Evolutionary conservation across 1,140 invertebrate species (phyloP), one percentile per base, ranked within the genome.

Genomic region (Drosophila obscura): DNA sequence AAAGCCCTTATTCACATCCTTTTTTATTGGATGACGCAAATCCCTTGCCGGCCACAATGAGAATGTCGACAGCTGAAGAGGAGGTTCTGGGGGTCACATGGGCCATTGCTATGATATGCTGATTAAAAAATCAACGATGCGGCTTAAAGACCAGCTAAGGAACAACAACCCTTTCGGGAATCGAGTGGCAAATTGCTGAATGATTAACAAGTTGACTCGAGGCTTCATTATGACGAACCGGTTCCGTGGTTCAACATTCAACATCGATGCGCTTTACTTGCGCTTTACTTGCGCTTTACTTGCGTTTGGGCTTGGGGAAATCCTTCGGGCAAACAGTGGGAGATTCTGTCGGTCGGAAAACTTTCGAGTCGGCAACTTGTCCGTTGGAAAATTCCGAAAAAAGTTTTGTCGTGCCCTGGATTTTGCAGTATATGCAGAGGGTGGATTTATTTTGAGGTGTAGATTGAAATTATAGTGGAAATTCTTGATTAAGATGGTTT

Each of bases 151-250:
- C 35, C 35, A 52, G 35, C 16, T 6, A 46, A 59, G 41, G 28
- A 50, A 44, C 35, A 60, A 35, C 62, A 64, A 88, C 84, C 84
- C 84, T 88, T 88, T 89, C 51, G 77, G 83, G 79, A 57, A 65
- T 80, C 59, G 53, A 67, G 57, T 44, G 35, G 16, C 52, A 74
- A 81, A 88, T 83, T 77, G 83, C 66, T 74, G 49, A 76, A 89
- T 88, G 84, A 88, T 84, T 89, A 88, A 88, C 84, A 89, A 88
- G 84, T 89, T 88, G 84, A 88, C 84, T 88, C 76, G 84, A 77
- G 60, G 13, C 11, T 77, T 84, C 80, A 88, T 88, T 84, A 87
- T 80, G 73, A 79, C 53, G 50, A 73, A 31, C 50, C 24, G 16
- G 26, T 76, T 81, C 83, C 72, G 35, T 13, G 61, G 77, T 81